These are phyloP conservation scores for Odocoileus hemionus DNA, from an alignment of 2,113 vertebrate genomes.

Conservation along the genomic window DNA sequence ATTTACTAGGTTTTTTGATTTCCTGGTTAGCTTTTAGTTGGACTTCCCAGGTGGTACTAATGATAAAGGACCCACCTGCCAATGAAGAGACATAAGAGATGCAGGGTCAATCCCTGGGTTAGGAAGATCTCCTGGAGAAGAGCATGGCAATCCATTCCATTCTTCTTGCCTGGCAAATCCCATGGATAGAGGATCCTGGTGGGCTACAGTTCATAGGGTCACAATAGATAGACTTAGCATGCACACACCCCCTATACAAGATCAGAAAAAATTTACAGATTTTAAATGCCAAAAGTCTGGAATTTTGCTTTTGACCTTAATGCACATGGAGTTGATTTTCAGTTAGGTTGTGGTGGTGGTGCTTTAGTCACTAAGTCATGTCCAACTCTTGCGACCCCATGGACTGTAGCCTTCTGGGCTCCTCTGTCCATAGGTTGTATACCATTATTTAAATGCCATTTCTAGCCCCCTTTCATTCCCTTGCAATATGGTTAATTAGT, in stretches of 20 bases:
- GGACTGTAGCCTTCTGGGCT: neutral
- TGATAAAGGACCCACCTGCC: neutral
- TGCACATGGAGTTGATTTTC: neutral
- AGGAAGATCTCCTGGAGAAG: neutral
- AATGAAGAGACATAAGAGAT: neutral
- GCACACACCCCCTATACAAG: neutral
- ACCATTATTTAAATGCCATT: neutral
- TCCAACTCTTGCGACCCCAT: fast-evolving
- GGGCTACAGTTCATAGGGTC: neutral
- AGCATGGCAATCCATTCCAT: neutral
- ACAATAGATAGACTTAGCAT: neutral
- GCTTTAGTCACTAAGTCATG: neutral
- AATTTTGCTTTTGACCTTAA: neutral
- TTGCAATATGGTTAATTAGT: neutral
- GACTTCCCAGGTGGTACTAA: neutral
- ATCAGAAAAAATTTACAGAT: neutral
- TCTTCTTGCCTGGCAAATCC: neutral
- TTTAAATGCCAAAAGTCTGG: neutral
- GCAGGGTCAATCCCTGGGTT: neutral
- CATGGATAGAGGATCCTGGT: neutral
- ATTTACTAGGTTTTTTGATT: neutral
- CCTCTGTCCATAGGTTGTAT: neutral
- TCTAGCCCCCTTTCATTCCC: neutral
- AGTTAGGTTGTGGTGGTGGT: neutral
- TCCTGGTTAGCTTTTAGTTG: neutral